Evolutionary conservation across 2,113 vertebrate species (phyloP).

Genomic region (Callocephalon fimbriatum): DNA sequence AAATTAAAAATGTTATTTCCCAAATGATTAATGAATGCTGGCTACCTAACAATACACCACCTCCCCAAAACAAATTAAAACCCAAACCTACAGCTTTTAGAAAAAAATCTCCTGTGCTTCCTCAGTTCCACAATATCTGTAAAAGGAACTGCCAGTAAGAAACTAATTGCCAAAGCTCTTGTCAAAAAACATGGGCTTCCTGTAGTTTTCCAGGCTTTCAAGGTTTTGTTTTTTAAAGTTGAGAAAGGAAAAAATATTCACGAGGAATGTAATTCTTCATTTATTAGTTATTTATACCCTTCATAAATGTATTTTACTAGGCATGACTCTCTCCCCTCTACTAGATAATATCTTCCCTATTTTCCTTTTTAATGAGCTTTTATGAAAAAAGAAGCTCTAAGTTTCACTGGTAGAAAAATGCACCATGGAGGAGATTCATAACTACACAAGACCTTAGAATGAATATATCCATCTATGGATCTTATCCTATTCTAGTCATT

Average conservation of each 20-base stretch:
- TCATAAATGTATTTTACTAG: background rate
- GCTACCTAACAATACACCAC: background rate
- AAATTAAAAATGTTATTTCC: background rate
- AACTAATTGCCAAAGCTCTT: background rate
- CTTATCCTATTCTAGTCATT: background rate
- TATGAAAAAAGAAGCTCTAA: background rate
- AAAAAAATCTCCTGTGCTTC: background rate
- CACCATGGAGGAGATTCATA: background rate
- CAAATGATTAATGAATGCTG: background rate
- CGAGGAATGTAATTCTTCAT: background rate
- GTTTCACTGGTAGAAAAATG: background rate
- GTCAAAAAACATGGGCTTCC: background rate
- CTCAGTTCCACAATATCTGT: background rate
- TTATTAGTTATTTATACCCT: background rate
- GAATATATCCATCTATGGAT: background rate
- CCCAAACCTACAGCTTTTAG: background rate
- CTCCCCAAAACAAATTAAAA: background rate
- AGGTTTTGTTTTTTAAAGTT: background rate
- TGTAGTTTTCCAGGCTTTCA: background rate
- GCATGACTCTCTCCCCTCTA: background rate
- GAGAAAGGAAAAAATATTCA: background rate
- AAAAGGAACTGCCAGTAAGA: background rate
- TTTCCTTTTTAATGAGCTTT: background rate
- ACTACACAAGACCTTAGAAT: background rate
- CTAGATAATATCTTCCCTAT: background rate